Evolutionary conservation across 2,797 vertebrate genomes (phyloP).

Genomic region (Eulemur coronatus): DNA sequence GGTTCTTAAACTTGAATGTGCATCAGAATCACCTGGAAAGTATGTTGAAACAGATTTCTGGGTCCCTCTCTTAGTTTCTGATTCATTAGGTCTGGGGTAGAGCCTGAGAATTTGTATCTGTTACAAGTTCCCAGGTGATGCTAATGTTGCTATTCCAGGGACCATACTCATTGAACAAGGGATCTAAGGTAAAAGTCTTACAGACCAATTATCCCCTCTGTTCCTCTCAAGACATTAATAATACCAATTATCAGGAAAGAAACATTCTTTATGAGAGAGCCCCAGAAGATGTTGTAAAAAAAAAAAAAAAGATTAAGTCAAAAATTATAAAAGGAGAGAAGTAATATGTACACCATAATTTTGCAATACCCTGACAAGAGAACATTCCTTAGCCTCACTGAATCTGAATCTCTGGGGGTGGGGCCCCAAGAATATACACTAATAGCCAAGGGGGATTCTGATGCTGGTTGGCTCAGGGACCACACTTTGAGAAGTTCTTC

Average conservation of each 20-base stretch:
- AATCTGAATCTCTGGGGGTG: neutral
- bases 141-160: neutral
- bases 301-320: neutral
- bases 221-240: neutral
- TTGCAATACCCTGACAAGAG: neutral
- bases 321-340: neutral
- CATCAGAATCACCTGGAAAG: neutral
- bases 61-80: neutral
- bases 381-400: neutral
- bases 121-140: neutral
- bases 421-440: neutral
- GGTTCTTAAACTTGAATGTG: neutral
- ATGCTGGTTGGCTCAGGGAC: neutral
- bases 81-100: neutral
- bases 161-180: neutral
- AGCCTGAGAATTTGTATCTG: neutral
- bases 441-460: neutral
- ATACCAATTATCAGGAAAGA: neutral
- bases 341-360: neutral
- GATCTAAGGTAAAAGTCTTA: neutral
- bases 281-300: neutral
- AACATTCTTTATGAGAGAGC: neutral
- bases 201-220: neutral
- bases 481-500: neutral
- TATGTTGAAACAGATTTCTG: neutral